Conservation (phyloP, 2,888 invertebrate species). For the Malthinus flaveolus region DNA sequence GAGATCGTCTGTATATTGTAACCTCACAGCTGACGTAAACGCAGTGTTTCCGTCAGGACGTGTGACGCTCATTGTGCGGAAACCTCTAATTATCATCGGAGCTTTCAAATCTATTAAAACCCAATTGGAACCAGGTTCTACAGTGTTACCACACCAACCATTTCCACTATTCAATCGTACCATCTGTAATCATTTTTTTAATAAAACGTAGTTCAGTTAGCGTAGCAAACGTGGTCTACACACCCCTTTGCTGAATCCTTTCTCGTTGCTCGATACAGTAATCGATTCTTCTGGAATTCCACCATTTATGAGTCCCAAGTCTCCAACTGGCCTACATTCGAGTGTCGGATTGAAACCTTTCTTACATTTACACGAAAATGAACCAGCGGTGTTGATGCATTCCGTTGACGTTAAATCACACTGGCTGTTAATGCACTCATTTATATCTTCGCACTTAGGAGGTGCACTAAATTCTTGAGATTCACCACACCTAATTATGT, state of each 20-base stretch:
- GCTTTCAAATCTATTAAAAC: constrained; percentile 84
- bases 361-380: constrained; percentile 86
- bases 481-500: constrained; percentile 83
- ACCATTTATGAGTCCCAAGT: constrained; percentile 84
- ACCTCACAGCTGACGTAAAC: constrained; percentile 86
- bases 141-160: constrained; percentile 89
- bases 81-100: constrained; percentile 86
- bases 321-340: constrained; percentile 88
- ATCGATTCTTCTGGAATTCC: constrained; percentile 91
- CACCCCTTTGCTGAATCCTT: constrained; percentile 81
- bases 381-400: constrained; percentile 85
- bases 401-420: constrained; percentile 90
- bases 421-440: constrained; percentile 86
- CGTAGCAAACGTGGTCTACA: constrained; percentile 39
- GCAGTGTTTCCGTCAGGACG: constrained; percentile 82
- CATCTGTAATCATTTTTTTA: constrained; percentile 61
- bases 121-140: constrained; percentile 89
- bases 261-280: constrained; percentile 79
- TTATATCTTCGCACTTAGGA: constrained; percentile 85
- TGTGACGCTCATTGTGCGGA: constrained; percentile 87
- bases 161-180: constrained; percentile 79
- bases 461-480: constrained; percentile 80
- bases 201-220: background rate
- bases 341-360: constrained; percentile 81
- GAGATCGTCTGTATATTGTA: constrained; percentile 85